phyloP scores from a whole-genome alignment of 2,888 invertebrate species.

The Itoplectis maculator region DNA sequence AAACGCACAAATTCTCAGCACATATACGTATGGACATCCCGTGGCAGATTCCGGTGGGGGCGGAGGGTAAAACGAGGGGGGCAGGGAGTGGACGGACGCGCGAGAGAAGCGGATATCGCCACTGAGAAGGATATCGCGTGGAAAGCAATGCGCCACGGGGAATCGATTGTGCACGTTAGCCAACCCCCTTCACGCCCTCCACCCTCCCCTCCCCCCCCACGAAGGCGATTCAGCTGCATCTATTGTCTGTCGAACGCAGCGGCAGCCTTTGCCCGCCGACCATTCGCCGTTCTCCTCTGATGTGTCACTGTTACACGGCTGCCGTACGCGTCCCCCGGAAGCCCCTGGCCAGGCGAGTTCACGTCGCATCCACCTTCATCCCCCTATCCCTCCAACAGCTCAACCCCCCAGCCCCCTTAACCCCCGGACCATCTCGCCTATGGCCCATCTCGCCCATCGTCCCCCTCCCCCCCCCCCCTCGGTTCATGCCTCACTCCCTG shows the following conservation, averaged over 20 bases:
- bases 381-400: conserved; percentile 4
- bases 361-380: neutral
- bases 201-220: conserved; percentile 33
- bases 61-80: too few species aligned
- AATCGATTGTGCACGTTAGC: conserved; percentile 69
- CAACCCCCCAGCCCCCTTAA: too few species aligned
- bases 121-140: conserved; percentile 67
- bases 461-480: neutral
- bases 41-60: too few species aligned
- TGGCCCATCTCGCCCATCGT: neutral
- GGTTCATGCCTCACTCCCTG: conserved; percentile 6
- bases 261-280: conserved; percentile 27
- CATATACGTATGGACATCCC: neutral
- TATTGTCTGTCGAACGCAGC: conserved; percentile 72
- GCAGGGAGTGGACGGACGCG: too few species aligned
- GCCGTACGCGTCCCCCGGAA: neutral
- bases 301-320: conserved; percentile 14
- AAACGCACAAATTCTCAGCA: conserved; percentile 20
- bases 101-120: conserved; percentile 58
- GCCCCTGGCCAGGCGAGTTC: neutral
- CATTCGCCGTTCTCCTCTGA: conserved; percentile 42
- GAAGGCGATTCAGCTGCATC: conserved; percentile 70
- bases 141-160: conserved; percentile 64
- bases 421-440: too few species aligned
- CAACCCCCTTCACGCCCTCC: neutral